Conservation (phyloP, 2,113 vertebrate species). For the Eleginops maclovinus region DNA sequence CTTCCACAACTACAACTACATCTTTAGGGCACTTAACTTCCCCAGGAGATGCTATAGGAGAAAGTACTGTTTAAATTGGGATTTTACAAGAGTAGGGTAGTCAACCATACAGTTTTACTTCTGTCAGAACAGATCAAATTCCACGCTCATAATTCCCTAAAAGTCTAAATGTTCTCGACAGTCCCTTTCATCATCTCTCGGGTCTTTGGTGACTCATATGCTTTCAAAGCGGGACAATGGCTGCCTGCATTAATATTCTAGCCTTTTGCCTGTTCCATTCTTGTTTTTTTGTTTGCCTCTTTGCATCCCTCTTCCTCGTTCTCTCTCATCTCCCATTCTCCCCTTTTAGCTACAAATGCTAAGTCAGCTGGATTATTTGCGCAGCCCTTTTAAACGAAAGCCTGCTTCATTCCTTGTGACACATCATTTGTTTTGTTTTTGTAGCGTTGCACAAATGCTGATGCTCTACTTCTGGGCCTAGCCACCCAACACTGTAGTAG, state of each 20-base stretch:
- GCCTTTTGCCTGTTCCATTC: conserved; percentile 26
- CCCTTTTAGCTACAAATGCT: conserved; percentile 50
- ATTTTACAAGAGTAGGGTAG: background rate
- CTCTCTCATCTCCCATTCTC: conserved; percentile 33
- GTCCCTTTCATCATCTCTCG: conserved; percentile 38
- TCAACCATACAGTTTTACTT: conserved; percentile 17
- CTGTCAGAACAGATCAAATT: conserved; percentile 32
- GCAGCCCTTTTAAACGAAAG: conserved; percentile 66
- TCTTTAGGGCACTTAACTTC: background rate
- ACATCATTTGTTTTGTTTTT: conserved; percentile 79
- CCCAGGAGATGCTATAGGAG: background rate
- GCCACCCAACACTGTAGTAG: conserved; percentile 28
- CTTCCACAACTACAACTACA: background rate
- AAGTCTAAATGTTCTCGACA: conserved; percentile 8
- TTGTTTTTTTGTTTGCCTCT: conserved; percentile 51
- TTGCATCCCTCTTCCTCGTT: conserved; percentile 1
- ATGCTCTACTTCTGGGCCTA: conserved; percentile 59
- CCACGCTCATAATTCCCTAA: conserved; percentile 26
- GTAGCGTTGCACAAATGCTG: conserved; percentile 72
- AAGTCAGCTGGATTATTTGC: conserved; percentile 74
- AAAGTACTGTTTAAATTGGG: background rate
- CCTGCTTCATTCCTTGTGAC: conserved; percentile 75
- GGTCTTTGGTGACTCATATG: conserved; percentile 46
- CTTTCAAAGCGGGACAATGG: conserved; percentile 40
- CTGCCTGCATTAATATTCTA: conserved; percentile 60